phyloP scores from a whole-genome alignment of 1,140 invertebrate genomes.

The Cotesia chilonis region DNA sequence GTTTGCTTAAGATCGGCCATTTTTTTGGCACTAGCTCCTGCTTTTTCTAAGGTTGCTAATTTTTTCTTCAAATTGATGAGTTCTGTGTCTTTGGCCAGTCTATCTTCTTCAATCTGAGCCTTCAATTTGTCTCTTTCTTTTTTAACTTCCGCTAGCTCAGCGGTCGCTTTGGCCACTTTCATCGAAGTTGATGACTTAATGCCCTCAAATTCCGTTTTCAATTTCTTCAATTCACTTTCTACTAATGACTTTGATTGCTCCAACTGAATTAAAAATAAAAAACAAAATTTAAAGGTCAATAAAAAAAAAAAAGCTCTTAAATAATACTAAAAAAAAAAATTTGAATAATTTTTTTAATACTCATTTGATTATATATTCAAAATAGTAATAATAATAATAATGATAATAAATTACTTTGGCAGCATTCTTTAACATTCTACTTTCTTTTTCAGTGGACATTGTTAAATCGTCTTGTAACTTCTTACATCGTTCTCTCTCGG shows the following conservation, averaged over 20 bases:
- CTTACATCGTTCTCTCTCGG: conserved; percentile 60
- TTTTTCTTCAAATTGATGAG: conserved; percentile 73
- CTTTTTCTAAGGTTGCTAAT: conserved; percentile 70
- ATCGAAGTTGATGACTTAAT: conserved; percentile 51
- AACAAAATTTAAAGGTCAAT: conserved; percentile 17
- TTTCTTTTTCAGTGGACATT: conserved; percentile 52
- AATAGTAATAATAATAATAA: conserved; percentile 15
- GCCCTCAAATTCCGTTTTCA: conserved; percentile 60
- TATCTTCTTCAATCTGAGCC: conserved; percentile 54
- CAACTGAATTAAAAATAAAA: conserved; percentile 43
- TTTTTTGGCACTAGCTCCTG: conserved; percentile 70
- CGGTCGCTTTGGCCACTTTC: conserved; percentile 64
- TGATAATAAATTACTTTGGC: conserved; percentile 49
- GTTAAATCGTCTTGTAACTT: conserved; percentile 62
- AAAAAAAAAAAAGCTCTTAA: not conserved
- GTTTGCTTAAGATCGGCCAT: conserved; percentile 74
- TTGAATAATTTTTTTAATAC: not conserved
- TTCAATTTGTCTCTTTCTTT: conserved; percentile 73
- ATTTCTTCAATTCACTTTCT: conserved; percentile 56
- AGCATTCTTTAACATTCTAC: conserved; percentile 55
- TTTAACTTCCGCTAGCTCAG: conserved; percentile 65
- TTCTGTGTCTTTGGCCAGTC: conserved; percentile 69
- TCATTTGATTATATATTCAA: not conserved
- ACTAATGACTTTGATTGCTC: conserved; percentile 56
- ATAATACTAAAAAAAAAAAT: not conserved